Conservation (phyloP, 1,140 invertebrate genomes). For the Drosophila pectinifera region DNA sequence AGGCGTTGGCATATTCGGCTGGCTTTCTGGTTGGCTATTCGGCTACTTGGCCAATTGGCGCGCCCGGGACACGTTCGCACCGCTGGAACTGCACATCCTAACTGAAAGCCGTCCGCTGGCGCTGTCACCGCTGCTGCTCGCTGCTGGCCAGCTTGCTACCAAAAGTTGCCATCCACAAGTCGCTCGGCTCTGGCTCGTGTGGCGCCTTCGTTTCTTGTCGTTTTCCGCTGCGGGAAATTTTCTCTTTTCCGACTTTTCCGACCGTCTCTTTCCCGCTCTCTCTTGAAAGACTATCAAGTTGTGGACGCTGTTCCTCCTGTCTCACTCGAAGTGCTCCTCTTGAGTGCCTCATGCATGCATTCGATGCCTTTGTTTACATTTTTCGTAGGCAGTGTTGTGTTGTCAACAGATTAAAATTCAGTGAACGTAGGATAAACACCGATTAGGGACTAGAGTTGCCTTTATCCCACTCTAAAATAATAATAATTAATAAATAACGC, state of each 20-base stretch:
- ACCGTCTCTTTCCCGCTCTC: too few species aligned
- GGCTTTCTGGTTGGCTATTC: conserved; percentile 28
- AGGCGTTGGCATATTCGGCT: conserved; percentile 52
- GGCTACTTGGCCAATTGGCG: conserved; percentile 67
- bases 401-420: conserved; percentile 30
- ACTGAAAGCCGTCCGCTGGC: conserved; percentile 61
- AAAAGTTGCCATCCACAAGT: conserved; percentile 54
- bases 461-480: not conserved
- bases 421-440: not conserved
- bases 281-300: conserved; percentile 1
- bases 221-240: conserved; percentile 58
- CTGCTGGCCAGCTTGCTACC: conserved; percentile 59
- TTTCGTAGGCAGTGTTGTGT: conserved; percentile 24
- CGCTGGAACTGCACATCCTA: conserved; percentile 84
- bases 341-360: conserved; percentile 20
- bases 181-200: conserved; percentile 19
- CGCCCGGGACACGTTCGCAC: conserved; percentile 81
- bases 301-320: conserved; percentile 12
- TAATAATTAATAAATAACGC: not conserved
- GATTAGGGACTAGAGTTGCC: too few species aligned
- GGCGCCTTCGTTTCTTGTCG: conserved; percentile 12
- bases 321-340: conserved; percentile 16
- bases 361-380: conserved; percentile 34
- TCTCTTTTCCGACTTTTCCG: conserved; percentile 35
- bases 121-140: conserved; percentile 8